Base-by-base conservation (phyloP, 2,797 vertebrate genomes). In the Urosaurus nigricauda region DNA sequence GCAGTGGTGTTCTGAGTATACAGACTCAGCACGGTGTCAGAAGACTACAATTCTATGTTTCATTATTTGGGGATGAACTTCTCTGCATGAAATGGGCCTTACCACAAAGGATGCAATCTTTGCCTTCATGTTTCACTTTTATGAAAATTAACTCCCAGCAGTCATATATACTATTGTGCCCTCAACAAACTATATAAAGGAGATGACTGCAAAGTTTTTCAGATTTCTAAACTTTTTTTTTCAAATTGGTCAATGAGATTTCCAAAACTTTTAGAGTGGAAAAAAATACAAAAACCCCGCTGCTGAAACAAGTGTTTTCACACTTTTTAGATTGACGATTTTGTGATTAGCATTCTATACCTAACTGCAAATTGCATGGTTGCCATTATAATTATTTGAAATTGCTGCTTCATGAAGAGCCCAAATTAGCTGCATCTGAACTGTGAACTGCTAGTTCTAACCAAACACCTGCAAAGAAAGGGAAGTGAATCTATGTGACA, bases 351-450 rank as follows among this genome's bases (percentile, higher is more conserved):
- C 91, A 91, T 90, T 91, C 82, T 82, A 85, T 89, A 92, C 65
- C 86, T 87, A 88, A 86, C 78, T 93, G 90, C 86, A 94, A 95
- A 95, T 94, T 93, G 89, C 90, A 92, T 91, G 86, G 93, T 94
- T 94, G 89, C 91, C 88, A 90, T 91, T 93, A 90, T 87, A 94
- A 94, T 94, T 94, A 93, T 94, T 93, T 94, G 92, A 90, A 93
- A 81, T 92, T 94, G 95, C 87, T 94, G 78, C 87, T 73, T 78
- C 84, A 88, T 56, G 84, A 90, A 91, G 70, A 84, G 92, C 83
- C 89, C 87, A 90, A 90, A 93, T 92, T 73, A 93, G 63, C 78
- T 53, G 85, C 84, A 87, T 92, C 89, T 84, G 90, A 92, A 95
- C 92, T 74, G 87, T 84, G 91, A 93, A 95, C 90, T 88, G 87